phyloP scores from a whole-genome alignment of 2,113 vertebrate genomes.

The Emydocephalus ijimae region DNA sequence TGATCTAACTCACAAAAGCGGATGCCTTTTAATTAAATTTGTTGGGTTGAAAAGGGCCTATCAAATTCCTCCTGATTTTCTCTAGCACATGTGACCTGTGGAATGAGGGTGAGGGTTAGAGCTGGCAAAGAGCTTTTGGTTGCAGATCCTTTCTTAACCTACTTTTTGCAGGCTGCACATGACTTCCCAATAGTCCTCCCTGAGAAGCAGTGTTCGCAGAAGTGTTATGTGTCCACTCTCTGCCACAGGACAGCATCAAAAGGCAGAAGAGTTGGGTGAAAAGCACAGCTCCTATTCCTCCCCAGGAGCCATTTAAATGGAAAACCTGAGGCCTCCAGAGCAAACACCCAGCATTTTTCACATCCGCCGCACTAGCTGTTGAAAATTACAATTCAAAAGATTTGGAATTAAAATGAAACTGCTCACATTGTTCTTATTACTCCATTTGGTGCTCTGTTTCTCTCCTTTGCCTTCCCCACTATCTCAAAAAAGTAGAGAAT shows the following conservation, averaged over 20 bases:
- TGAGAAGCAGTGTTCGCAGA: neutral
- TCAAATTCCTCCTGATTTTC: neutral
- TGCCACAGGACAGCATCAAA: neutral
- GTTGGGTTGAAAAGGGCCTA: neutral
- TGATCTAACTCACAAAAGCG: neutral
- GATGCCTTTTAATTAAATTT: neutral
- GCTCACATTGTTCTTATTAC: neutral
- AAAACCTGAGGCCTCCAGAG: neutral
- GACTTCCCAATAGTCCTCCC: neutral
- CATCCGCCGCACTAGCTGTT: neutral
- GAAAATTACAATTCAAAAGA: neutral
- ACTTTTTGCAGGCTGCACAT: neutral
- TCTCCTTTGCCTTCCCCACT: neutral
- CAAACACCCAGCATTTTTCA: neutral
- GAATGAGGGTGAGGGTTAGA: neutral
- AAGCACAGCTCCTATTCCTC: neutral
- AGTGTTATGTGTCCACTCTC: neutral
- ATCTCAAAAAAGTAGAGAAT: neutral
- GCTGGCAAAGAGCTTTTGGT: neutral
- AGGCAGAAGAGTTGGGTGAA: neutral
- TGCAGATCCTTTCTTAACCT: neutral
- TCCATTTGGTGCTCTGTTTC: neutral
- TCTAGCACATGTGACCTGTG: neutral
- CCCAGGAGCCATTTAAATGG: neutral
- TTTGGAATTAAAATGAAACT: neutral